Evolutionary conservation across 64 coral and sea anemone species (phyloP).

Genomic region (Stichodactyla mertensii): DNA sequence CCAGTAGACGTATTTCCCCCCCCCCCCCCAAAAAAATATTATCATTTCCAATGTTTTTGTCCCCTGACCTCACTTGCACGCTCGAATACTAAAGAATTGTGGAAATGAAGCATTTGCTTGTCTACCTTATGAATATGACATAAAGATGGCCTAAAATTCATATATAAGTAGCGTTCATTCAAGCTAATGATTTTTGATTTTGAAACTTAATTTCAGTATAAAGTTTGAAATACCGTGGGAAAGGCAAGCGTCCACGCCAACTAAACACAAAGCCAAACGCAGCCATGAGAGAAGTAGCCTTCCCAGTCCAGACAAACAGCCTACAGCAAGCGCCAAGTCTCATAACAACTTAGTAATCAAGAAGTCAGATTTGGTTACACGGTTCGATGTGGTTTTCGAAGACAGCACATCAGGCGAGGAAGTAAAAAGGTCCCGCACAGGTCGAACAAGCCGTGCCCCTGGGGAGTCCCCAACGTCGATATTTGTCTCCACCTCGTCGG

Average conservation of each 20-base stretch:
- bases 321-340: neutral
- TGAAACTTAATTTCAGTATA: neutral
- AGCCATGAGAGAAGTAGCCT: neutral
- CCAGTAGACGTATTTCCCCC: too few species aligned
- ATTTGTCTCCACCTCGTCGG: slow-evolving; percentile 4
- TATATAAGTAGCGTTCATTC: too few species aligned
- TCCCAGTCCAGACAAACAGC: neutral
- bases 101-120: too few species aligned
- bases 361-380: slow-evolving; percentile 44
- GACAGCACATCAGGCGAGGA: slow-evolving; percentile 71
- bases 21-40: too few species aligned
- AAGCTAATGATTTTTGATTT: too few species aligned
- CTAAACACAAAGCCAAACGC: neutral
- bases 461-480: slow-evolving; percentile 37
- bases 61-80: too few species aligned
- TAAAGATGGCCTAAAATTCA: too few species aligned
- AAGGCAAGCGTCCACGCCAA: neutral
- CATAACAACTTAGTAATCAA: slow-evolving; percentile 38
- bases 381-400: slow-evolving; percentile 92
- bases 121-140: too few species aligned
- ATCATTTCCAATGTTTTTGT: too few species aligned
- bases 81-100: too few species aligned
- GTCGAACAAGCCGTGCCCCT: slow-evolving; percentile 32
- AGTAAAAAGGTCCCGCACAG: slow-evolving; percentile 44
- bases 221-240: slow-evolving; percentile 33